Evolutionary conservation across 2,888 invertebrate genomes (phyloP).

Genomic region (Drosophila multiciliata): DNA sequence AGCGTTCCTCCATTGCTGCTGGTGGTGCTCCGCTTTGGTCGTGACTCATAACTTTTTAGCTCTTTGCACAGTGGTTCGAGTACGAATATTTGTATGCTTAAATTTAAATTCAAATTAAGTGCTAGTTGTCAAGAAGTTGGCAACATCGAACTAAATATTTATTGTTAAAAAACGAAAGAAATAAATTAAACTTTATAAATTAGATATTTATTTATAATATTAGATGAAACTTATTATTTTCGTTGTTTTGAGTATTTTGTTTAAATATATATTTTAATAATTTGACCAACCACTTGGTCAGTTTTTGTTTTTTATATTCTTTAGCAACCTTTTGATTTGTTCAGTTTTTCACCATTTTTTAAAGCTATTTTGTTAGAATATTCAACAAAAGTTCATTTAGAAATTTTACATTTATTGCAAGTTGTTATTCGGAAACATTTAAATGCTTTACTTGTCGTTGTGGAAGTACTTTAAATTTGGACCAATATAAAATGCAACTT

Average conservation of each 20-base stretch:
- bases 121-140: background rate
- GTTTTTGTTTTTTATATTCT: background rate
- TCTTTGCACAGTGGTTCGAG: slow-evolving; percentile 49
- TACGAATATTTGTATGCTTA: rapidly evolving
- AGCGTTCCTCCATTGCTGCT: slow-evolving; percentile 45
- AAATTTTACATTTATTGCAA: background rate
- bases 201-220: too few species aligned
- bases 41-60: slow-evolving; percentile 73
- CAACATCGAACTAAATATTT: background rate
- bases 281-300: background rate
- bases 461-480: too few species aligned
- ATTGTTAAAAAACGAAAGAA: too few species aligned
- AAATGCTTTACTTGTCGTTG: background rate
- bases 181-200: too few species aligned
- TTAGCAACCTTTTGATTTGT: background rate
- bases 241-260: background rate
- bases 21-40: slow-evolving; percentile 38
- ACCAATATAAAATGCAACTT: too few species aligned
- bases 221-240: background rate
- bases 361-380: rapidly evolving
- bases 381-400: background rate
- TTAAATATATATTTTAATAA: background rate
- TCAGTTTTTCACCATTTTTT: background rate
- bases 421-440: background rate
- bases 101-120: background rate